Base-by-base conservation (phyloP, 2,797 vertebrate species). In the Manis pentadactyla region DNA sequence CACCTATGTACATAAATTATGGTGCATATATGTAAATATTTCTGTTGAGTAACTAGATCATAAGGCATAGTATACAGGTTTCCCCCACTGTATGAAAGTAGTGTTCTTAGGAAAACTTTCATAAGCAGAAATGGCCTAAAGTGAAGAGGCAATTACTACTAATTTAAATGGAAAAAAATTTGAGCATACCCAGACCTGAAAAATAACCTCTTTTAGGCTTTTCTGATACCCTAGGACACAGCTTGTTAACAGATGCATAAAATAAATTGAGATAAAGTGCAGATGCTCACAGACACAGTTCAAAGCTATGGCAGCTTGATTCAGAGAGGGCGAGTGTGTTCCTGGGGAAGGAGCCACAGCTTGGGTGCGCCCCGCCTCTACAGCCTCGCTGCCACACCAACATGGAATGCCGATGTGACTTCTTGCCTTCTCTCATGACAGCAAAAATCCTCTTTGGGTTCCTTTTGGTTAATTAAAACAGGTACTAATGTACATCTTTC, bases 361-460 rank as follows among this genome's bases (percentile, higher is more conserved):
- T 57, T 1, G 63, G 6, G 11, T n/a, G 49, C 13, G 31, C 23
- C 10, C 34, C 18, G 34, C 27, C 34, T 78, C 49, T 42, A 3
- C 25, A 27, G 8, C 12, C 42, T 90, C 11, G 2, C 18, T 55
- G 27, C 18, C 31, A 66, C 55, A 25, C 5, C 2, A 66, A 78
- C 10, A 12, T 13, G 15, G 51, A 53, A 19, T 0, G 0, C 18
- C n/a, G 2, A 10, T 34, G 55, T n/a, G 4, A 9, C 49, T 42
- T 18, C n/a, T 68, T 13, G 25, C 27, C 34, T 78, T 39, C 61
- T 84, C 53, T 29, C 7, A 9, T 69, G 14, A 34, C 57, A 55
- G 18, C 5, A 5, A 13, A 89, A 55, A 66, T 74, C 39, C 21
- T 23, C 12, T 34, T 27, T 2, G 23, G 63, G 27, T 46, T 90